Conservation (phyloP, 2,888 invertebrate species). For the Helobdella robusta region DNA sequence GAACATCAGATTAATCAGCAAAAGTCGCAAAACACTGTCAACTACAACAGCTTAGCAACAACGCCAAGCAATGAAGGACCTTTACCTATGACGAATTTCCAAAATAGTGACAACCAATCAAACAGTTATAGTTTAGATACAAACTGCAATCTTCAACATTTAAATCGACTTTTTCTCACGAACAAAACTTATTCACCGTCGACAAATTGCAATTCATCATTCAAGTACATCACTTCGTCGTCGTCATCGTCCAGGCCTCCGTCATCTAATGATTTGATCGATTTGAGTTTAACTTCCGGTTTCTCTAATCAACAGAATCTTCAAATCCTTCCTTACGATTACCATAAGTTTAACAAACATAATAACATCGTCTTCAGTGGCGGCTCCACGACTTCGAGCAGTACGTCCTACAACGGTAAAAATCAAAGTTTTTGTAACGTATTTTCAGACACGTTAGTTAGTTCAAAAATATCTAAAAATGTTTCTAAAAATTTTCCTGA, state of each 20-base stretch:
- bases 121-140: neutral
- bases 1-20: conserved; percentile 5
- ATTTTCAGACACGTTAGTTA: too few relatives aligned
- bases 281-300: conserved; percentile 23
- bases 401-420: too few relatives aligned
- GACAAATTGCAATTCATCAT: neutral
- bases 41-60: neutral
- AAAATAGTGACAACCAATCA: conserved; percentile 1
- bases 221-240: neutral
- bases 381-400: too few relatives aligned
- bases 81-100: too few relatives aligned
- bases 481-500: too few relatives aligned
- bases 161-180: neutral
- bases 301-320: conserved; percentile 15
- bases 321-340: too few relatives aligned
- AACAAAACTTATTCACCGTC: neutral
- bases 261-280: conserved; percentile 24
- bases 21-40: neutral
- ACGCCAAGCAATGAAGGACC: neutral
- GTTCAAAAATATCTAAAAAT: too few relatives aligned
- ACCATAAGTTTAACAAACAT: neutral
- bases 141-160: conserved; percentile 4
- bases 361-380: neutral
- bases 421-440: too few relatives aligned
- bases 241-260: conserved; percentile 21